These are phyloP conservation scores for Charina bottae DNA, from an alignment of 2,113 vertebrate species.

Conservation along the genomic window DNA sequence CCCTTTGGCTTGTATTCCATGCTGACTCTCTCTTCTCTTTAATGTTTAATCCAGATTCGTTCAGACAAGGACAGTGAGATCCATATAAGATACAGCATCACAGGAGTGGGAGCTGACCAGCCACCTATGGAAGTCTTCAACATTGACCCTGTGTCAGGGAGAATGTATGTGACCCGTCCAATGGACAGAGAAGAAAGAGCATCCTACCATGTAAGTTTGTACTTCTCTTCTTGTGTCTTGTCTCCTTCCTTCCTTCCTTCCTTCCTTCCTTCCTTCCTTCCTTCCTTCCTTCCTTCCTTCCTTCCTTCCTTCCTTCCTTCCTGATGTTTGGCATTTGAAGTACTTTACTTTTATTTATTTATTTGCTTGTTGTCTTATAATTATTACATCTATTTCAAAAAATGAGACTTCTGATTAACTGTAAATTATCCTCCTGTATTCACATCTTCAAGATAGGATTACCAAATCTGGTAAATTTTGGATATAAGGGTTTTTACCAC, in stretches of 20 bases:
- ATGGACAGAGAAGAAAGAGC: constrained; percentile 95
- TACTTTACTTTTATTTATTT: background rate
- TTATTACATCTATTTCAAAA: background rate
- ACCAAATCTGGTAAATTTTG: background rate
- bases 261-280: too few species aligned
- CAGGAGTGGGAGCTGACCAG: constrained; percentile 93
- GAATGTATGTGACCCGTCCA: constrained; percentile 95
- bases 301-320: background rate
- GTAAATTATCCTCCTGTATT: background rate
- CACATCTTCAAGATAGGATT: background rate
- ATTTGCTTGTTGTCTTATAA: background rate
- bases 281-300: background rate
- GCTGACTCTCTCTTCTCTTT: constrained; percentile 35
- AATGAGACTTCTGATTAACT: background rate
- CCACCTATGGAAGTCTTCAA: constrained; percentile 95
- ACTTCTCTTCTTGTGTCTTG: background rate
- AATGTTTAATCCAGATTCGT: constrained; percentile 82
- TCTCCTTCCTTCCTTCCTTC: background rate
- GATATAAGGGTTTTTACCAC: background rate
- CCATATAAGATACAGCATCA: constrained; percentile 94
- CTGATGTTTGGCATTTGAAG: background rate
- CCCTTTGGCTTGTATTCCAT: constrained; percentile 12
- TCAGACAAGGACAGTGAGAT: constrained; percentile 96
- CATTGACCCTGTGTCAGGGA: constrained; percentile 94
- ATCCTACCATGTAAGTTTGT: constrained; percentile 90